A percentile compares a stretch with the other conserved stretches of the same genome.
phyloP scores from a whole-genome alignment of 2,797 vertebrate genomes.

The Sylvia borin region DNA sequence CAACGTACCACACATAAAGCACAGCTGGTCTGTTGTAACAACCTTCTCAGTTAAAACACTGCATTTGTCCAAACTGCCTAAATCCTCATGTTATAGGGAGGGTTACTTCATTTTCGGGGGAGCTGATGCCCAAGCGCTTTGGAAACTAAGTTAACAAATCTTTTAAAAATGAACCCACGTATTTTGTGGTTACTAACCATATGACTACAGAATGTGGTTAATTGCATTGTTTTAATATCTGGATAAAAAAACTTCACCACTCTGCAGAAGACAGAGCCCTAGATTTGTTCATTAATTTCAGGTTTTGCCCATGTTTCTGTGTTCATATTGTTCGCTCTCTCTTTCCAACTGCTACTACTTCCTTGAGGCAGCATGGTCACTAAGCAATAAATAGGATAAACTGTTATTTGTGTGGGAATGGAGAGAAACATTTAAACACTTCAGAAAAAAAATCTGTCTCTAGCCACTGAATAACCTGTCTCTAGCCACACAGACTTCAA shows the following conservation, averaged over 20 bases:
- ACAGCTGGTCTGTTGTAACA: background rate
- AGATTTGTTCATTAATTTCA: background rate
- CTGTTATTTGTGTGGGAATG: background rate
- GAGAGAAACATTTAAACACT: background rate
- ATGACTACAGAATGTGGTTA: rapidly evolving
- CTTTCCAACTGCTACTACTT: background rate
- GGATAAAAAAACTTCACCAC: background rate
- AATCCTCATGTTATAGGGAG: rapidly evolving
- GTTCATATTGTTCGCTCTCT: background rate
- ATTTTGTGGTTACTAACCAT: background rate
- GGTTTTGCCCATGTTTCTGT: background rate
- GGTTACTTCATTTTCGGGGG: background rate
- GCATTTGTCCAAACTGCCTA: background rate
- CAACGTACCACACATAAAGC: background rate
- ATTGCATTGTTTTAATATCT: background rate
- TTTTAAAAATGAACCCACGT: background rate
- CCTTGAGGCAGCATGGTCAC: background rate
- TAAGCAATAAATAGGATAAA: background rate
- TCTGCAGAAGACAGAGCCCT: background rate
- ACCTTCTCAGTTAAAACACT: background rate
- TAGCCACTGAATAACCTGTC: background rate
- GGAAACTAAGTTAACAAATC: background rate
- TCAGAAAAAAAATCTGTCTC: background rate
- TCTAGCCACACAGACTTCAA: background rate
- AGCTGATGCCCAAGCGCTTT: background rate